Percentiles rank a stretch among this genome's conserved stretches.
Conservation (phyloP, 2,888 invertebrate species). For the Caenorhabditis becei region DNA sequence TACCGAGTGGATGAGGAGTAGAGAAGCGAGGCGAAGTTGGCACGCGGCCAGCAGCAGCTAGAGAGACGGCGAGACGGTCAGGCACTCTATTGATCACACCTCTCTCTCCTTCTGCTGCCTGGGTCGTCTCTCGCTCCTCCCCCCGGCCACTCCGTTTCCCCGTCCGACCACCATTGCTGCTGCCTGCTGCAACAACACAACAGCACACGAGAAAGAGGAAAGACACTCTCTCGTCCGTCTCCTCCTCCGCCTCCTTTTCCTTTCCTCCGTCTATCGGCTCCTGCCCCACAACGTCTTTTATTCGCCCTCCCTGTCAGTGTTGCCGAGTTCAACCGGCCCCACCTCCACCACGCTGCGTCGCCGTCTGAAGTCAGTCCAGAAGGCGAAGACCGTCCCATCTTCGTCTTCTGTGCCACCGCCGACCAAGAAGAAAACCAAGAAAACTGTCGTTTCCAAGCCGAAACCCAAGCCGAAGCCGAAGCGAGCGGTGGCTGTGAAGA, state of each 20-base stretch:
- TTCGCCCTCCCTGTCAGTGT: conserved; percentile 40
- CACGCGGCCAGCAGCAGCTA: conserved; percentile 66
- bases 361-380: conserved; percentile 27
- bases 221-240: conserved; percentile 1
- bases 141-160: conserved; percentile 39
- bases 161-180: conserved; percentile 24
- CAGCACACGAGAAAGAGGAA: conserved; percentile 30
- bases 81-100: conserved; percentile 61
- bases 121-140: conserved; percentile 8
- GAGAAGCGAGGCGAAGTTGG: conserved; percentile 50
- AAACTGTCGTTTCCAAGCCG: neutral
- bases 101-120: conserved; percentile 18
- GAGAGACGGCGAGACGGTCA: conserved; percentile 38
- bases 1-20: conserved; percentile 28
- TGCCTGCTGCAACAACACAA: conserved; percentile 46
- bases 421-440: conserved; percentile 18
- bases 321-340: conserved; percentile 20
- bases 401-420: conserved; percentile 37
- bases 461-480: conserved; percentile 4
- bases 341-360: conserved; percentile 46
- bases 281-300: conserved; percentile 12
- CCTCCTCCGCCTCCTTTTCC: conserved; percentile 10
- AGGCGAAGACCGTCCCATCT: conserved; percentile 42
- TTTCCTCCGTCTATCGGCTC: conserved; percentile 1
- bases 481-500: neutral